Percentiles rank a stretch among this genome's conserved stretches.
phyloP scores from a whole-genome alignment of 2,113 vertebrate species.

The Pontoporia blainvillei region DNA sequence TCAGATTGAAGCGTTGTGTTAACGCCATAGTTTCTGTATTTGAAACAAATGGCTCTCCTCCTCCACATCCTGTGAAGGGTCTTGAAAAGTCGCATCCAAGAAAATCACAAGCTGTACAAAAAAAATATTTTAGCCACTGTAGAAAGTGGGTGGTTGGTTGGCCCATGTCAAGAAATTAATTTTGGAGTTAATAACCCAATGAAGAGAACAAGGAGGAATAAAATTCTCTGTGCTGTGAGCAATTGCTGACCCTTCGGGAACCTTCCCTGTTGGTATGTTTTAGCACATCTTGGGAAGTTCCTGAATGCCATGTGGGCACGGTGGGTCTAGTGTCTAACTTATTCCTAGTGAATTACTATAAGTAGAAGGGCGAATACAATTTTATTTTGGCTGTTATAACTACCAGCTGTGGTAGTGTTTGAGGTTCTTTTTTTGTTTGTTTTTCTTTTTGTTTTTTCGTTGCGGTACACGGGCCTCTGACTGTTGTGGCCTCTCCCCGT shows the following conservation, averaged over 20 bases:
- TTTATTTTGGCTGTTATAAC: conserved; percentile 40
- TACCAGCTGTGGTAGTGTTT: conserved; percentile 28
- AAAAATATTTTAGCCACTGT: not conserved
- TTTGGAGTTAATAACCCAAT: not conserved
- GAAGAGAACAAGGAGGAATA: not conserved
- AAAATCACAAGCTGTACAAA: not conserved
- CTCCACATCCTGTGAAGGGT: not conserved
- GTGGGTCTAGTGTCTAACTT: not conserved
- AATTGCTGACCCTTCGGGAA: not conserved
- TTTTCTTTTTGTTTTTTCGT: too few species aligned
- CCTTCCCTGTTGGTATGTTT: not conserved
- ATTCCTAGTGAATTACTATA: conserved; percentile 23
- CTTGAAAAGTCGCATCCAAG: not conserved
- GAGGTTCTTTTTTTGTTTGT: conserved; percentile 25
- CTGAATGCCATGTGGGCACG: not conserved
- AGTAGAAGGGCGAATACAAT: not conserved
- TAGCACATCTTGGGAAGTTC: not conserved
- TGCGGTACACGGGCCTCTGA: too few species aligned
- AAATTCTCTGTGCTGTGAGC: not conserved
- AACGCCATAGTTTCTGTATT: not conserved
- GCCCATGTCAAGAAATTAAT: not conserved
- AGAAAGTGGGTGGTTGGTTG: not conserved
- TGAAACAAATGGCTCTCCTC: not conserved
- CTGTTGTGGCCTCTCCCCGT: too few species aligned
- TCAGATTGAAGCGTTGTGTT: not conserved